phyloP scores from a whole-genome alignment of 2,113 vertebrate species.

The Hydrolagus affinis region DNA sequence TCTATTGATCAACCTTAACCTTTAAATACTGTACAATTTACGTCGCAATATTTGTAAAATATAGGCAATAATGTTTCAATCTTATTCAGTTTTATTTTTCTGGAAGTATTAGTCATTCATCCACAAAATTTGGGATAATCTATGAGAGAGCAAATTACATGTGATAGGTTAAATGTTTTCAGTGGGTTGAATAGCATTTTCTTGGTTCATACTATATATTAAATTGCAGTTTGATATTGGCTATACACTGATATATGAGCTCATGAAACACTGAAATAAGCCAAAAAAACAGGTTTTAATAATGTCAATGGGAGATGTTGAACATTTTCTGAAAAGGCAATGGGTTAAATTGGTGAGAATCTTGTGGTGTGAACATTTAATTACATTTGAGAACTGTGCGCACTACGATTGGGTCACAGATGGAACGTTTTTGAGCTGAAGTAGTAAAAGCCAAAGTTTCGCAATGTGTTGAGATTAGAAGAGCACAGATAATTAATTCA shows the following conservation, averaged over 20 bases:
- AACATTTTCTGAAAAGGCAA: background rate
- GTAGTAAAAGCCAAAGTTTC: constrained; percentile 16
- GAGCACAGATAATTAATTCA: constrained; percentile 18
- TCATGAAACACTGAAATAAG: background rate
- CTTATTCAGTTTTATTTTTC: background rate
- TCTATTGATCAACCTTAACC: too few species aligned
- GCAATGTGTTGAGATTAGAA: constrained; percentile 23
- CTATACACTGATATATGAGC: background rate
- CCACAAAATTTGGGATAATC: background rate
- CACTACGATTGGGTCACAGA: constrained; percentile 1
- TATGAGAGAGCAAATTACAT: background rate
- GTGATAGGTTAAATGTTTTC: background rate
- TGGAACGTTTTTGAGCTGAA: constrained; percentile 13
- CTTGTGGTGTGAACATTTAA: constrained; percentile 3
- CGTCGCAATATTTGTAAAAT: too few species aligned
- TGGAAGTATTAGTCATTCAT: background rate
- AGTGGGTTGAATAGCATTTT: background rate
- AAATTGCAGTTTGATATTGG: background rate
- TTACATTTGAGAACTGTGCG: background rate
- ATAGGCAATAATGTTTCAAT: too few species aligned
- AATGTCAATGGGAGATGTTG: background rate
- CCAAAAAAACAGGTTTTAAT: background rate
- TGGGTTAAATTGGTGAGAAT: background rate
- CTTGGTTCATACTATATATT: background rate
- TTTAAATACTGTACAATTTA: too few species aligned